Conservation (phyloP, 1,140 invertebrate species). For the Marisa cornuarietis region DNA sequence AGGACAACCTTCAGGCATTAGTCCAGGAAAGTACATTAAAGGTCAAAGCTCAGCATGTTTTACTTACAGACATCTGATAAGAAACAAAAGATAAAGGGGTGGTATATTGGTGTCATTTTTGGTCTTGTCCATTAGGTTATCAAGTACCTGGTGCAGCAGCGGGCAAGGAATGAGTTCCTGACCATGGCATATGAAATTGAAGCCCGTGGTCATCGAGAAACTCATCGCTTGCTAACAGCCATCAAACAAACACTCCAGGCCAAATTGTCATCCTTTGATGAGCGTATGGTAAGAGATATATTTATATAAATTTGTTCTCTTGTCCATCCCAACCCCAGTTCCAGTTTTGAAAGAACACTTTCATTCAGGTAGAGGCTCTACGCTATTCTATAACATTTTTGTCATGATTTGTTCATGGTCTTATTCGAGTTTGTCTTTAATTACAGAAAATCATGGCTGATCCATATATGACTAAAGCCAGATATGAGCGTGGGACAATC, state of each 20-base stretch:
- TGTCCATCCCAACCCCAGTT: neutral
- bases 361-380: too few relatives aligned
- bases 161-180: slow-evolving; percentile 60
- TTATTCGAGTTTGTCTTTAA: slow-evolving; percentile 12
- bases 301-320: neutral
- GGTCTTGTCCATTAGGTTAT: slow-evolving; percentile 44
- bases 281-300: slow-evolving; percentile 49
- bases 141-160: slow-evolving; percentile 49
- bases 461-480: slow-evolving; percentile 37
- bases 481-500: slow-evolving; percentile 49
- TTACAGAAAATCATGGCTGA: slow-evolving; percentile 55
- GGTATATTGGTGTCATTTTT: too few relatives aligned
- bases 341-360: neutral
- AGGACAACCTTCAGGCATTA: too few relatives aligned
- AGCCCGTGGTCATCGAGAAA: slow-evolving; percentile 47
- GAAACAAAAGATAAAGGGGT: too few relatives aligned
- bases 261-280: slow-evolving; percentile 37
- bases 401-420: neutral
- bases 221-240: slow-evolving; percentile 49
- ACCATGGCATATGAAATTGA: slow-evolving; percentile 59
- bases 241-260: slow-evolving; percentile 38
- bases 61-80: too few relatives aligned
- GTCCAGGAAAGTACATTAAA: too few relatives aligned
- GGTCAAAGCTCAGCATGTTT: too few relatives aligned
- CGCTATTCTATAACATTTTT: too few relatives aligned